These are phyloP conservation scores for Conistra vaccinii DNA, from an alignment of 2,888 invertebrate genomes.

Conservation along the genomic window DNA sequence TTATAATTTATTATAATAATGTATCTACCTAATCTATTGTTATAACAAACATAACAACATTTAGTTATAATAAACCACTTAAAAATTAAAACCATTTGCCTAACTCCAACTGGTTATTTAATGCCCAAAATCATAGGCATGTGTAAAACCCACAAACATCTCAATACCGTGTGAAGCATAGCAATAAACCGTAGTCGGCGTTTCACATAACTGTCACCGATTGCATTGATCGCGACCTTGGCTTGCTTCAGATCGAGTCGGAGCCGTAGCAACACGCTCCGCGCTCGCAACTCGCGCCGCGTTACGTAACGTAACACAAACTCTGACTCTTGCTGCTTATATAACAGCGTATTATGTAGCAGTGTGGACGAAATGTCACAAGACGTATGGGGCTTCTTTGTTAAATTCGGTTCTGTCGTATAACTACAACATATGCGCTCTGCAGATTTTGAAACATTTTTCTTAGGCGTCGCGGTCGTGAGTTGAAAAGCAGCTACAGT, in stretches of 20 bases:
- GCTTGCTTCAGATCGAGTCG: constrained; percentile 61
- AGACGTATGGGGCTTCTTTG: constrained; percentile 75
- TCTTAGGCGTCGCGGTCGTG: not conserved
- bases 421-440: constrained; percentile 42
- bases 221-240: constrained; percentile 68
- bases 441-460: constrained; percentile 38
- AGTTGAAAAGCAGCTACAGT: not conserved
- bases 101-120: not conserved
- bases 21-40: not conserved
- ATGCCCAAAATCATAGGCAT: constrained; percentile 14
- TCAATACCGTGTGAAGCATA: constrained; percentile 42
- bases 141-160: constrained; percentile 14
- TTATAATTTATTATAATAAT: not conserved
- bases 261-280: constrained; percentile 62
- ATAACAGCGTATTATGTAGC: constrained; percentile 80
- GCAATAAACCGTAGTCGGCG: constrained; percentile 50
- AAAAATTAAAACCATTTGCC: constrained; percentile 1
- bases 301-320: constrained; percentile 81
- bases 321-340: constrained; percentile 80
- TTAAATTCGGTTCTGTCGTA: constrained; percentile 58
- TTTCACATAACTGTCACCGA: constrained; percentile 62
- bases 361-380: constrained; percentile 79
- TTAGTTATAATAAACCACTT: not conserved
- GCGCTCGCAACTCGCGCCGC: constrained; percentile 75
- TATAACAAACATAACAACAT: not conserved